Evolutionary conservation across 2,797 vertebrate genomes (phyloP).

Genomic region (Hypotaenidia okinawae): DNA sequence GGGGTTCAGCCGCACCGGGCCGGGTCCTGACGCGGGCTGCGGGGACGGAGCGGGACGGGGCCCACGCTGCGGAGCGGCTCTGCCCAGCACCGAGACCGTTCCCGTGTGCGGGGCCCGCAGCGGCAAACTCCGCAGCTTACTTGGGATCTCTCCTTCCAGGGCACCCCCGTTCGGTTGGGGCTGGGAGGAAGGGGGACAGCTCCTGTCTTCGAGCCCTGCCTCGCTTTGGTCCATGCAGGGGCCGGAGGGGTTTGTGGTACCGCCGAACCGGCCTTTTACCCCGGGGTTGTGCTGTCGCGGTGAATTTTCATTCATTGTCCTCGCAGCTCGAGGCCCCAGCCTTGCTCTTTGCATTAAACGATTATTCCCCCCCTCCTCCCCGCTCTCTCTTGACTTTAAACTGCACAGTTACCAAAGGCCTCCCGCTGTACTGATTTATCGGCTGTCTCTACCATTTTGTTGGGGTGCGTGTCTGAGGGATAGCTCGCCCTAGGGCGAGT

Average conservation of each 20-base stretch:
- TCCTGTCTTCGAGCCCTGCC: fast-evolving
- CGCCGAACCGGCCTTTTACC: neutral
- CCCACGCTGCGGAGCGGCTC: fast-evolving
- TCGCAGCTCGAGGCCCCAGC: slow-evolving; percentile 11
- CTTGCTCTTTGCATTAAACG: neutral
- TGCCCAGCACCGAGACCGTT: fast-evolving
- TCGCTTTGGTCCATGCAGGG: neutral
- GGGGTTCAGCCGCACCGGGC: neutral
- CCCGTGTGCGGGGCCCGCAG: fast-evolving
- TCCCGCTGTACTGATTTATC: slow-evolving; percentile 14
- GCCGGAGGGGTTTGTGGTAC: neutral
- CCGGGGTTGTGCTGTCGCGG: neutral
- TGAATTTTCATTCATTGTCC: slow-evolving; percentile 51
- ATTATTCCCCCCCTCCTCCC: neutral
- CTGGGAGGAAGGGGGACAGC: too few species aligned
- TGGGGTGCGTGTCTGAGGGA: slow-evolving; percentile 7
- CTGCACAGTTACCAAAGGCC: neutral
- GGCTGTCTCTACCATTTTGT: neutral
- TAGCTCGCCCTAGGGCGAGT: neutral
- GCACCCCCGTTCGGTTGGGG: neutral
- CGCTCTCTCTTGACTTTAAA: neutral
- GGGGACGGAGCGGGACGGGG: neutral
- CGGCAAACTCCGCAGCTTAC: fast-evolving
- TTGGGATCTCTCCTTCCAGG: fast-evolving
- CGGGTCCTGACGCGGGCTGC: fast-evolving